These are phyloP conservation scores for Takifugu ocellatus DNA, from an alignment of 2,797 vertebrate species.

Conservation along the genomic window DNA sequence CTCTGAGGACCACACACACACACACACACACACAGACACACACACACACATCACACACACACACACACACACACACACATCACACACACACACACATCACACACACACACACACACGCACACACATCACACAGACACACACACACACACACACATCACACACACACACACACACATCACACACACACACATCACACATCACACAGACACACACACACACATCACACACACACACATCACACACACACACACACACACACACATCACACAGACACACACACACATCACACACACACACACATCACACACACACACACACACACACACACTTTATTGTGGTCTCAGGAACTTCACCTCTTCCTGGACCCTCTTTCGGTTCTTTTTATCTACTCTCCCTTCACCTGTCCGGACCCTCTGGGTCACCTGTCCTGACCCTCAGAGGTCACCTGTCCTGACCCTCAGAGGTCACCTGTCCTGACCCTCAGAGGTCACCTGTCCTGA, in stretches of 20 bases:
- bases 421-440: too few species aligned
- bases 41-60: neutral
- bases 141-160: neutral
- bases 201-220: neutral
- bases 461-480: too few species aligned
- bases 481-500: too few species aligned
- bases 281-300: neutral
- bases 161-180: neutral
- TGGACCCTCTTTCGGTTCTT: neutral
- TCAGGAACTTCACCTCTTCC: neutral
- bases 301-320: too few species aligned
- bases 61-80: neutral
- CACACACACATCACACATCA: too few species aligned
- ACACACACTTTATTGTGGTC: too few species aligned
- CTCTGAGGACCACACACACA: neutral
- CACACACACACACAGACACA: neutral
- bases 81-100: too few species aligned
- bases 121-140: too few species aligned
- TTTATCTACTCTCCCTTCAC: conserved; percentile 8
- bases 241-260: neutral
- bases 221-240: neutral
- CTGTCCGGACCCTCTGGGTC: neutral
- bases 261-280: neutral
- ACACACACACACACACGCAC: too few species aligned
- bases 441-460: too few species aligned